Evolutionary conservation across 92 coral and sea anemone genomes (phyloP), one percentile per base, ranked within the genome.

Genomic region (Umimayanthus chanpuru): DNA sequence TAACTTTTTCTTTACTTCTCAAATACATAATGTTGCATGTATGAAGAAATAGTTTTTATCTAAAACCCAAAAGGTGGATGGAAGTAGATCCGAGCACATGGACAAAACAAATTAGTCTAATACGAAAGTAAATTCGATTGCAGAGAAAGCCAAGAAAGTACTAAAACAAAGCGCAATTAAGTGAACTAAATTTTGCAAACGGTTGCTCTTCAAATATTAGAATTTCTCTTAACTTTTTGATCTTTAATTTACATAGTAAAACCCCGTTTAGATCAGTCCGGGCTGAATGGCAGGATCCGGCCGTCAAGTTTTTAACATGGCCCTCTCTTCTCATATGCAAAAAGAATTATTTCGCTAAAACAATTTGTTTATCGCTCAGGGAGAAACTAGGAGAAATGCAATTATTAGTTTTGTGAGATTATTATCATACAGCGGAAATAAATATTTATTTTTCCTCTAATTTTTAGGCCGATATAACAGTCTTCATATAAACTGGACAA

Each of bases 161-260:
- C 1, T 50, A 5, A 79, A 49, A 81, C 49, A 56, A 43, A 41
- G 49, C 32, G 14, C 49, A 25, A 76, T 76, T 20, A 56, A 55
- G 12, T 36, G 73, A 58, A 20, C 61, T 16, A 78, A 78, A 58
- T 20, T 80, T 39, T 81, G 71, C 71, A 80, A 80, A 80, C 30
- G 85, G 70, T 39, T 58, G 21, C 72, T 81, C 85, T 38, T 61
- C 71, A 61, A 81, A 56, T 55, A 30, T 36, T 56, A 36, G 41
- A 81, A 47, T 81, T 81, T 76, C 30, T 58, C 73, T 61, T 81
- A 81, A 81, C 85, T 81, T 58, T 81, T 81, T 11, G 67, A 53
- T 64, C 67, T 81, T 81, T 81, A 81, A 81, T 81, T 21, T 61
- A 29, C 49, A 38, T 47, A 32, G 15, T 80, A 81, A 38, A 81